Base-by-base conservation (phyloP, 37 sponge, comb jelly and placozoan species). In the Aplysina aerophoba region DNA sequence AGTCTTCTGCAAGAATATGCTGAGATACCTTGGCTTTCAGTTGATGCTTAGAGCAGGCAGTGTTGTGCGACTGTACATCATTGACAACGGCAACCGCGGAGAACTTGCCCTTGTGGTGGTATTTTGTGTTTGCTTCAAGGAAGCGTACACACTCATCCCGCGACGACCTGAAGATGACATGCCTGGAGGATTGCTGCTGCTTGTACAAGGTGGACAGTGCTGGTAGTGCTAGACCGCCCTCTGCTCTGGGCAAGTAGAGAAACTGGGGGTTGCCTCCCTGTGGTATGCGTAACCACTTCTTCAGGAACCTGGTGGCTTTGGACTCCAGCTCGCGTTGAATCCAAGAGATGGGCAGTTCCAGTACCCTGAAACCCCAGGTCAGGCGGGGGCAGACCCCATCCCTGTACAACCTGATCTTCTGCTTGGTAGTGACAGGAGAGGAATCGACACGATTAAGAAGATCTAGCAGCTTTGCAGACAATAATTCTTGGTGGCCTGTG, bases 291-390 rank as follows among this genome's bases (percentile, higher is more conserved):
- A 44, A 44, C 50, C 50, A 44, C 8, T 44, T 44, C 50, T 44
- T 44, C 50, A 44, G 8, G 50, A 44, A 44, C 50, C 50, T 44
- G 63, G 63, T 11, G 11, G 63, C 63, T 11, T 62, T 62, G 25
- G 63, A 25, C 63, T 27, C 25, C 25, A 62, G 11, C 12, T 62
- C 25, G 12, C 63, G 63, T 62, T 62, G 25, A 25, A 62, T 14
- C n/a, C n/a, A 62, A 25, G 63, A 62, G 63, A 62, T 62, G 63
- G 63, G 25, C 25, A 62, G 63, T 62, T 62, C 63, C n/a, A 62
- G 12, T 28, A 11, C 63, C 27, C 63, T 62, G 25, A 62, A 62
- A 62, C 63, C 27, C 63, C 63, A 62, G 25, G 63, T 14, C 25
- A 62, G 63, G 11, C 12, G 63, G 5, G 63, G 63, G 25, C 63